phyloP scores from a whole-genome alignment of 2,888 invertebrate species.

The Erebia aethiops region DNA sequence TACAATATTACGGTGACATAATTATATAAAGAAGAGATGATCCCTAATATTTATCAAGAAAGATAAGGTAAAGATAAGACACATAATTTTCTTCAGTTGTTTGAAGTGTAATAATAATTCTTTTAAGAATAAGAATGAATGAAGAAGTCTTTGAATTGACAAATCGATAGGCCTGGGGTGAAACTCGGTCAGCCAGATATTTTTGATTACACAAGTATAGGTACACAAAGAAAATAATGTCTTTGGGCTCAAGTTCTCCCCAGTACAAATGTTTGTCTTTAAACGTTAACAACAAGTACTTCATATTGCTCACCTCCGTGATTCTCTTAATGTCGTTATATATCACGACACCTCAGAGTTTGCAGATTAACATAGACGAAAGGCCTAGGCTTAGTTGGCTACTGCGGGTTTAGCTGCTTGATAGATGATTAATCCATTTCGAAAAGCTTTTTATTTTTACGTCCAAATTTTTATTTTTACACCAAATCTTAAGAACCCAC shows the following conservation, averaged over 20 bases:
- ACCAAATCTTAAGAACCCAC: no score
- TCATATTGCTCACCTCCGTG: constrained; percentile 61
- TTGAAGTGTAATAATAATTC: no score
- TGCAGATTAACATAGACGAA: constrained; percentile 41
- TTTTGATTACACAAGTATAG: constrained; percentile 10
- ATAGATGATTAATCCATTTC: not conserved
- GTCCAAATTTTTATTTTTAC: no score
- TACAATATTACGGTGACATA: no score
- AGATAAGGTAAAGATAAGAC: no score
- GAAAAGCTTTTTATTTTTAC: no score
- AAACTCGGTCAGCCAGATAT: constrained; percentile 3
- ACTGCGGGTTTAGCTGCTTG: constrained; percentile 24
- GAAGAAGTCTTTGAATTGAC: constrained; percentile 1
- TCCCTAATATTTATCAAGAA: no score
- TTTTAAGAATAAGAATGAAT: not conserved
- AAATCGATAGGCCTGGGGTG: not conserved
- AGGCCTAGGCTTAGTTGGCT: constrained; percentile 25
- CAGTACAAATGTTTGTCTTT: constrained; percentile 36
- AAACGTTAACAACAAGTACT: constrained; percentile 52
- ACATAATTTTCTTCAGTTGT: no score
- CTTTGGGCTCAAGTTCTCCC: constrained; percentile 8
- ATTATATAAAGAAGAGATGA: no score
- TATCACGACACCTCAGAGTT: constrained; percentile 54
- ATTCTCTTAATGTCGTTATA: constrained; percentile 72
- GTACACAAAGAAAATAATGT: constrained; percentile 16